These are phyloP conservation scores for Jordanella pulchra DNA, from an alignment of 2,797 vertebrate genomes.

Conservation along the genomic window DNA sequence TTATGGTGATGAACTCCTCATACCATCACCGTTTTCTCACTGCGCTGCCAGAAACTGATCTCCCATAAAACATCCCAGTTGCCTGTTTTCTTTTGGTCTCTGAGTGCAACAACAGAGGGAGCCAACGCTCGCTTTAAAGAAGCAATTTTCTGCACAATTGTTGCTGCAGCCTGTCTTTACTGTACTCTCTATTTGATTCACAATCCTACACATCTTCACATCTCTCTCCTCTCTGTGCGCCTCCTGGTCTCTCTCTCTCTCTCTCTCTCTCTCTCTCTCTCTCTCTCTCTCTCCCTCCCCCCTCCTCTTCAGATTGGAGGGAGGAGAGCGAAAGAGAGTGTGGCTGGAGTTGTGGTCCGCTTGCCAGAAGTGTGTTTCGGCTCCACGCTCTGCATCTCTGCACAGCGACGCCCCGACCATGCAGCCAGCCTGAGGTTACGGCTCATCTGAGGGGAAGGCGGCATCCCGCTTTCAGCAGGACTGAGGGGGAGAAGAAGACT, in stretches of 20 bases:
- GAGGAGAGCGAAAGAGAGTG: slow-evolving; percentile 53
- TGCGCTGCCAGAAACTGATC: neutral
- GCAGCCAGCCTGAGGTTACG: slow-evolving; percentile 71
- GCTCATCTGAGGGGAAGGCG: slow-evolving; percentile 71
- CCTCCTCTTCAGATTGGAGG: slow-evolving; percentile 42
- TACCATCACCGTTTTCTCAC: neutral
- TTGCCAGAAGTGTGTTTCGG: slow-evolving; percentile 74
- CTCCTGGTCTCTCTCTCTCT: slow-evolving; percentile 16
- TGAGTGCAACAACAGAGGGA: slow-evolving; percentile 67
- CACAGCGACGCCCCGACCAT: slow-evolving; percentile 53
- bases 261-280: slow-evolving; percentile 42
- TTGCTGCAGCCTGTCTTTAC: slow-evolving; percentile 56
- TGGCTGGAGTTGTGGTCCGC: slow-evolving; percentile 67
- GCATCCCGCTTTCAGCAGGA: slow-evolving; percentile 71
- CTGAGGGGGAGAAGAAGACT: slow-evolving; percentile 71
- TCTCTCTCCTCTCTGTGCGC: slow-evolving; percentile 35
- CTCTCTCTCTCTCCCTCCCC: slow-evolving; percentile 28
- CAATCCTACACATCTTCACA: slow-evolving; percentile 69
- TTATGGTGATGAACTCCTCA: neutral
- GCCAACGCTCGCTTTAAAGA: slow-evolving; percentile 54
- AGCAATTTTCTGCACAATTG: slow-evolving; percentile 57
- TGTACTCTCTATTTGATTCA: slow-evolving; percentile 55
- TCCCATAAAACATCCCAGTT: neutral
- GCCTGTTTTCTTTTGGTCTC: neutral
- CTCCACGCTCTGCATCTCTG: slow-evolving; percentile 70